Percentiles rank a stretch among this genome's conserved stretches.
These are phyloP conservation scores for Pomacea canaliculata DNA, from an alignment of 2,888 invertebrate genomes.

Conservation along the genomic window DNA sequence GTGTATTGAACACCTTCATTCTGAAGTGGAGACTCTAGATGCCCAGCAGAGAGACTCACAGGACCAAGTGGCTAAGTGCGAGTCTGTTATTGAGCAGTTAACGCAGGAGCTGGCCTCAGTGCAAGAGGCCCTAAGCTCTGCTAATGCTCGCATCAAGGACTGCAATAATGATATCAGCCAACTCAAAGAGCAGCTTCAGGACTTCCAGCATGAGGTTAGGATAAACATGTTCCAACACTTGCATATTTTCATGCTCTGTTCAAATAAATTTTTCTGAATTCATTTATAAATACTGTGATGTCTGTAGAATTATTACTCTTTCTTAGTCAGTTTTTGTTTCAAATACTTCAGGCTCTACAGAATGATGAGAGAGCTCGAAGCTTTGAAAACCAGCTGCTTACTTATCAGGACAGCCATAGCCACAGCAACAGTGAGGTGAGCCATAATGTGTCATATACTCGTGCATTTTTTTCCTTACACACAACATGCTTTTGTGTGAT, in stretches of 20 bases:
- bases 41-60: slow-evolving; percentile 57
- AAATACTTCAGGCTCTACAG: slow-evolving; percentile 44
- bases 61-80: slow-evolving; percentile 59
- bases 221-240: not conserved
- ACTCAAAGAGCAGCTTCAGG: slow-evolving; percentile 54
- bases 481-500: no score
- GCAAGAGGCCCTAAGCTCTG: slow-evolving; percentile 60
- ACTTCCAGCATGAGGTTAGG: slow-evolving; percentile 58
- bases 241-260: not conserved
- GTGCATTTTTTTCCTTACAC: not conserved
- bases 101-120: slow-evolving; percentile 60
- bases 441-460: not conserved
- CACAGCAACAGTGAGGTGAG: slow-evolving; percentile 59
- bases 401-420: slow-evolving; percentile 60
- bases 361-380: slow-evolving; percentile 59
- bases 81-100: slow-evolving; percentile 65
- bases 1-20: slow-evolving; percentile 51
- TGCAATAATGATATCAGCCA: slow-evolving; percentile 57
- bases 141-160: slow-evolving; percentile 53
- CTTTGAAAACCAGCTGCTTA: slow-evolving; percentile 57
- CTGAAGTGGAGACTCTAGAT: slow-evolving; percentile 59
- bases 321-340: not conserved
- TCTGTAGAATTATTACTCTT: no score
- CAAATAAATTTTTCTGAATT: not conserved
- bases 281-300: not conserved